Evolutionary conservation across 2,113 vertebrate genomes (phyloP), one percentile per base, ranked within the genome.

Genomic region (Ursus arctos): DNA sequence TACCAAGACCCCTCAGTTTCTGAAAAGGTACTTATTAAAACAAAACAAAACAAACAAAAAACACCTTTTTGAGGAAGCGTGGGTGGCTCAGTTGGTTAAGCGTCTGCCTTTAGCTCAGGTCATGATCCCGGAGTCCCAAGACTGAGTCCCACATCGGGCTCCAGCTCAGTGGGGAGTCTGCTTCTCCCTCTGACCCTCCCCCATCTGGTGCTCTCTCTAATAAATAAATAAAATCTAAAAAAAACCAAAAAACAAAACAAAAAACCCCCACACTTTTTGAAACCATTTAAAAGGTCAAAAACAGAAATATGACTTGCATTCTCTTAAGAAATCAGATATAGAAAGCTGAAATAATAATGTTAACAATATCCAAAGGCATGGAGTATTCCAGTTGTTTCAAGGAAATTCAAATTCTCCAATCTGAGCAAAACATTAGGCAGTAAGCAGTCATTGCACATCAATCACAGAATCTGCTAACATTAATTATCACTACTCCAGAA

Each of bases 261-360:
- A 43, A 43, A 43, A 40, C 4, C 40, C 43, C 43, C 43, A 43
- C 43, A 43, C 33, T 82, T 74, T 71, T 81, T 31, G 91, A 76
- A 86, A 76, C n/a, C 36, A 92, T 79, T 59, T 79, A 81, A 90
- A 80, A 85, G 18, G 33, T 84, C 22, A 92, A 94, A 95, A 94
- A 28, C 16, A 88, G 22, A 86, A 86, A 67, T n/a, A 67, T n/a
- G 57, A 31, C 69, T 12, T 67, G 4, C 13, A 87, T 24, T 94
- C 24, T 22, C 28, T 87, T 36, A 82, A 91, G 31, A 79, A 65
- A 36, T 43, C 55, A 82, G 6, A 89, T 43, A 16, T 65, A 95
- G 22, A 49, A 86, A 88, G n/a, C 18, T 63, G n/a, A 91, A 69
- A 40, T 80, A 92, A 88, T 49, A 95, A 84, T 49, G 6, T 36